These are phyloP conservation scores for Dicyrtomina minuta DNA, from an alignment of 2,888 invertebrate species.

Conservation along the genomic window DNA sequence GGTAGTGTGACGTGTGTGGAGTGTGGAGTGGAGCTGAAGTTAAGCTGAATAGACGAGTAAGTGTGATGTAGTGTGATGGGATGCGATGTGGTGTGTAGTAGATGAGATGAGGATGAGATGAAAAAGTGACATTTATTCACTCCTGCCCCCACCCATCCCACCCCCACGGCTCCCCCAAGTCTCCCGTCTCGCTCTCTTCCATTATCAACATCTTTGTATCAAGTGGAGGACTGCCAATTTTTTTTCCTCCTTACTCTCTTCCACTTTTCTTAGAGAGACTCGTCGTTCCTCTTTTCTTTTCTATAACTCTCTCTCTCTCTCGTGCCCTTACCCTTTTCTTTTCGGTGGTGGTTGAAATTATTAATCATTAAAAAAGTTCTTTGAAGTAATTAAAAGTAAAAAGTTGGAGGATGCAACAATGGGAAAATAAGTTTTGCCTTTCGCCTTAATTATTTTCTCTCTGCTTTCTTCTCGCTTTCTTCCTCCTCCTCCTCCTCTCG, in stretches of 20 bases:
- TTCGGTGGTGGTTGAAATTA: conserved; percentile 35
- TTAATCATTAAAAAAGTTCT: conserved; percentile 45
- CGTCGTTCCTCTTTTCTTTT: neutral
- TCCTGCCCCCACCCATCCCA: conserved; percentile 1
- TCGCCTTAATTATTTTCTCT: conserved; percentile 36
- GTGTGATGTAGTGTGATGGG: neutral
- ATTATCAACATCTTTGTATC: conserved; percentile 1
- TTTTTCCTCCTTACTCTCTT: neutral
- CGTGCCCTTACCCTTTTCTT: conserved; percentile 13
- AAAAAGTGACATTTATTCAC: conserved; percentile 35
- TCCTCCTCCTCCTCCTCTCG: neutral
- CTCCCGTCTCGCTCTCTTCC: neutral
- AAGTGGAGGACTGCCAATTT: conserved; percentile 15
- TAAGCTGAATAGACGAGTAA: conserved; percentile 9
- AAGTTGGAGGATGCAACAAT: conserved; percentile 36
- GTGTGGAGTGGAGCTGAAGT: neutral
- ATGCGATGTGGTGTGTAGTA: neutral
- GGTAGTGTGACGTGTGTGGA: conserved; percentile 6
- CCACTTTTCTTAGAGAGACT: neutral
- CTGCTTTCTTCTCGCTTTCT: conserved; percentile 1
- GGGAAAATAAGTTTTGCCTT: conserved; percentile 33
- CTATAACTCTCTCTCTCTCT: neutral
- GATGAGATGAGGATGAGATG: conserved; percentile 18
- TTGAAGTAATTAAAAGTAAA: conserved; percentile 41
- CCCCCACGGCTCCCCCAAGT: neutral